Evolutionary conservation across 2,797 vertebrate species (phyloP), one percentile per base, ranked within the genome.

Genomic region (Brachyalestes nurse): DNA sequence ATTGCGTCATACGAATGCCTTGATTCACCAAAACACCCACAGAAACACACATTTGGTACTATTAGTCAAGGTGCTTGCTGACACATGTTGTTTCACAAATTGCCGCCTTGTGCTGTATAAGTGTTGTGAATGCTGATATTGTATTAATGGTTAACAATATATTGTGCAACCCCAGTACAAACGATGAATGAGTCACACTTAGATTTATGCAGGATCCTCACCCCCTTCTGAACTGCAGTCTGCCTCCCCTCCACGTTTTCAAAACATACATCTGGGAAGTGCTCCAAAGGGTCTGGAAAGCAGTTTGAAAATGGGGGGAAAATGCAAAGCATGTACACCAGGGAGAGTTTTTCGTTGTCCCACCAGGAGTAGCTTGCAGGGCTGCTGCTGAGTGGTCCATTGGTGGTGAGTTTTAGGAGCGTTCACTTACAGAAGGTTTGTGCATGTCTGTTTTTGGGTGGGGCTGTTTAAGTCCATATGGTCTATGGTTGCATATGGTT

Each of bases 241-340:
- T 82, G 71, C 81, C 87, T 81, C 72, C 87, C 42, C 25, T 72
- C 62, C 75, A 80, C 58, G 55, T 87, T 83, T 75, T 70, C 62
- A 55, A 88, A 88, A 83, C 79, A 69, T 79, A 85, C 79, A 47
- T 77, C 88, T 88, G 87, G 90, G 88, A 92, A 67, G 23, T 71
- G 5, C 55, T 88, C 89, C 87, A 91, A 82, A 80, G 80, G 83
- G 79, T 88, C 87, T 91, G 88, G 84, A 90, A 89, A 89, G 82
- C 85, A 72, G 75, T 85, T 90, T 88, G 81, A 49, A 81, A 82
- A 76, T 80, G 83, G 10, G 16, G 25, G 78, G 66, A 86, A 87
- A 91, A 88, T 87, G 78, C 65, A 76, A 86, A 84, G 80, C 83
- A 82, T 83, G 88, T 86, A 79, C 62, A 62, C 66, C 19, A 70